Base-by-base conservation (phyloP, 2,797 vertebrate species). In the Meda fulgida region DNA sequence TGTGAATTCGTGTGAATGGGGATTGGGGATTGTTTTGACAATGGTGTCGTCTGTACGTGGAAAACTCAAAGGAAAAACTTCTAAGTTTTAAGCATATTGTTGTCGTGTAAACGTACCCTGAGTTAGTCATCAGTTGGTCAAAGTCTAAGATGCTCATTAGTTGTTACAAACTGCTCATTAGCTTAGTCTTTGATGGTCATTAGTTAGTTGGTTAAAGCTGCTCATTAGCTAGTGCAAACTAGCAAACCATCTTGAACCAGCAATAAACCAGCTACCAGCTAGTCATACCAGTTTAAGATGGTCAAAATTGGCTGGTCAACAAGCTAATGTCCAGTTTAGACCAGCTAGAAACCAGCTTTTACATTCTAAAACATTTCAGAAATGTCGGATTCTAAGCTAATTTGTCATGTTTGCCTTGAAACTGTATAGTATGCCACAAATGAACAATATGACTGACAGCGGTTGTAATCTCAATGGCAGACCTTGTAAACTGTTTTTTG, bases 401-500 rank as follows among this genome's bases (percentile, higher is more conserved):
- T 65, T 23, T 6, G 43, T 75, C 14, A 46, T n/a, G 26, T 82
- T 82, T 34, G 5, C 55, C 21, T 60, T 19, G 7, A 73, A 73
- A 60, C 38, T 3, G 51, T 19, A 51, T 7, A 19, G 65, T 40
- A 23, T 29, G 18, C 23, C 67, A 26, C 55, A 65, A 34, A 75
- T 26, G 16, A 65, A 34, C 58, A 38, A 1, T 65, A 23, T 75
- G 40, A 51, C 14, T 75, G 58, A 75, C 40, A 75, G 14, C 3
- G n/a, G 53, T 65, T 48, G 58, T 26, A 83, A 83, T 78, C 36
- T 78, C 21, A 60, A 7, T n/a, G 43, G 60, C 31, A 75, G 70
- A 73, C 51, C 80, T 65, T 8, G 40, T 78, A 66, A 83, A 71
- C 83, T n/a, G 69, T n/a, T 76, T 83, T 83, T 71, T 9, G 3